Conservation (phyloP, 2,888 invertebrate genomes). For the Phaonia tiefii region DNA sequence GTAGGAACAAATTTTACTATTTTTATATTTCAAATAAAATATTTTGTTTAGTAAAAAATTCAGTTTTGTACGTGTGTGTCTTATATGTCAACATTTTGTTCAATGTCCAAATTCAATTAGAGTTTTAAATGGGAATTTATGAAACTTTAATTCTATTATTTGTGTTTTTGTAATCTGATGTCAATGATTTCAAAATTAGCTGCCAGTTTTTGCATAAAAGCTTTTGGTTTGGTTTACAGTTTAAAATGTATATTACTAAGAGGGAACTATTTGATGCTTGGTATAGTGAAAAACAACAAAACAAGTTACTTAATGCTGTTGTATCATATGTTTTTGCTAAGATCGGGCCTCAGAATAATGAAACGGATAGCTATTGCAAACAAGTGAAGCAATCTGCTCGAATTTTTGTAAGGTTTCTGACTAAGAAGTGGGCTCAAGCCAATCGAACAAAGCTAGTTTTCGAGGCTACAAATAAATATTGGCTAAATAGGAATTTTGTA, state of each 20-base stretch:
- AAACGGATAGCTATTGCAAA: background rate
- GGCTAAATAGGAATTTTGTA: background rate
- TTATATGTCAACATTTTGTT: constrained; percentile 42
- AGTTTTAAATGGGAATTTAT: constrained; percentile 37
- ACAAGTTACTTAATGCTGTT: background rate
- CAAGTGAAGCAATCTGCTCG: too few relatives aligned
- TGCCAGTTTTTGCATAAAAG: constrained; percentile 7
- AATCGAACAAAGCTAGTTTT: constrained; percentile 4
- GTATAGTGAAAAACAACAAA: constrained; percentile 4
- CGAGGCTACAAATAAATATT: background rate
- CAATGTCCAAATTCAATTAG: constrained; percentile 29
- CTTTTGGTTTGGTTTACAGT: constrained; percentile 2
- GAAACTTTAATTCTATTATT: constrained; percentile 35
- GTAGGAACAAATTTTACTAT: constrained; percentile 16
- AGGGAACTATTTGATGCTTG: constrained; percentile 7
- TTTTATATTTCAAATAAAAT: constrained; percentile 17
- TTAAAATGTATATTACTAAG: background rate
- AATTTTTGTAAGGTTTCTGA: background rate
- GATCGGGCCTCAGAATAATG: constrained; percentile 11
- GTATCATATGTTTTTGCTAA: background rate
- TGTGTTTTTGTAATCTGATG: constrained; percentile 8
- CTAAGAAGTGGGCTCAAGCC: constrained; percentile 2
- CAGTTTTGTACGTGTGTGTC: constrained; percentile 18
- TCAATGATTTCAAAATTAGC: background rate
- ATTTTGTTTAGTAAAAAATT: constrained; percentile 6